These are phyloP conservation scores for Leucania comma DNA, from an alignment of 2,888 invertebrate genomes.

Conservation along the genomic window DNA sequence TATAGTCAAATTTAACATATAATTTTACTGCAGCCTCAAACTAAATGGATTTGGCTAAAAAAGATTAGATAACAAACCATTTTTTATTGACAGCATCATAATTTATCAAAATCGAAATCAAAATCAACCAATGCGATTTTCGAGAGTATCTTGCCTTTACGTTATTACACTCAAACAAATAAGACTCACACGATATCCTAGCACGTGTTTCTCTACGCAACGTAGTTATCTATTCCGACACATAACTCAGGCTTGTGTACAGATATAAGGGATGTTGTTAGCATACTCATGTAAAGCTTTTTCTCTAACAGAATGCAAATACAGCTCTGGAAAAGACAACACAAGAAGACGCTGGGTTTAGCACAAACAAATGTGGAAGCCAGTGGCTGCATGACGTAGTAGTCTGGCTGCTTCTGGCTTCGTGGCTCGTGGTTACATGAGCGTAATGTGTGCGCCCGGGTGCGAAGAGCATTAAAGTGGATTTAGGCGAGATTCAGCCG, in stretches of 20 bases:
- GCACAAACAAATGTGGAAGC: constrained; percentile 37
- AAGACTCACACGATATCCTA: not conserved
- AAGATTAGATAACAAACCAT: too few relatives aligned
- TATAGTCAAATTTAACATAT: too few relatives aligned
- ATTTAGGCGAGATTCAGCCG: constrained; percentile 69
- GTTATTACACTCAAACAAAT: not conserved
- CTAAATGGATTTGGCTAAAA: too few relatives aligned
- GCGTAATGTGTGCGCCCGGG: constrained; percentile 60
- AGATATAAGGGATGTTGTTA: constrained; percentile 33
- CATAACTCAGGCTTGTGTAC: constrained; percentile 27
- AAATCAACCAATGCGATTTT: not conserved
- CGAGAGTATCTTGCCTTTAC: not conserved
- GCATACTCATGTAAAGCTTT: constrained; percentile 26
- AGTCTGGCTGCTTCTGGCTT: constrained; percentile 39
- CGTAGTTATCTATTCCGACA: constrained; percentile 13
- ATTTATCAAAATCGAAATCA: not conserved
- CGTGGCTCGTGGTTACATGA: constrained; percentile 41
- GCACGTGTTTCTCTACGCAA: not conserved
- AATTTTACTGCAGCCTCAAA: too few relatives aligned
- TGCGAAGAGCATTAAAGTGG: constrained; percentile 75
- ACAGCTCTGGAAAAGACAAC: constrained; percentile 28
- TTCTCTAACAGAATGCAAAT: constrained; percentile 31
- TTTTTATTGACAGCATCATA: too few relatives aligned
- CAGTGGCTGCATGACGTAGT: constrained; percentile 41
- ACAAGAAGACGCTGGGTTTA: constrained; percentile 23